Conservation (phyloP, 2,888 invertebrate genomes). For the Meiosimyza platycephala region DNA sequence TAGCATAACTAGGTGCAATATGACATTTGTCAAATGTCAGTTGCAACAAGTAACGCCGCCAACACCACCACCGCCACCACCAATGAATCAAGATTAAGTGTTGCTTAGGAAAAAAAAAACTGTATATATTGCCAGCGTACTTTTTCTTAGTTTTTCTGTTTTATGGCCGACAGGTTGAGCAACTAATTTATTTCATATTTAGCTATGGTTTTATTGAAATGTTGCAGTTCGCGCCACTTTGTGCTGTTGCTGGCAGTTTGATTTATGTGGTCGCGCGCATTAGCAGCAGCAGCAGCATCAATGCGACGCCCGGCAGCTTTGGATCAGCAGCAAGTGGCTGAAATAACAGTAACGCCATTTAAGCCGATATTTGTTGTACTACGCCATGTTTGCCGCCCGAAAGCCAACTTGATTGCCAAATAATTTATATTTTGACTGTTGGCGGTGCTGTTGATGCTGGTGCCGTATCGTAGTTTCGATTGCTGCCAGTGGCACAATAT, state of each 20-base stretch:
- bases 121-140: background rate
- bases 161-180: constrained; percentile 3
- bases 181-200: constrained; percentile 26
- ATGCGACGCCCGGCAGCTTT: background rate
- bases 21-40: constrained; percentile 59
- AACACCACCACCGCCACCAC: background rate
- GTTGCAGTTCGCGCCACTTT: constrained; percentile 20
- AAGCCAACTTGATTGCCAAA: constrained; percentile 16
- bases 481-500: background rate
- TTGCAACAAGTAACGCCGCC: constrained; percentile 29
- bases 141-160: background rate
- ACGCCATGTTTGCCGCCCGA: background rate
- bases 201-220: constrained; percentile 25
- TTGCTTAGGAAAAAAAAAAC: too few relatives aligned
- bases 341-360: constrained; percentile 20
- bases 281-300: constrained; percentile 10
- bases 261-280: constrained; percentile 32
- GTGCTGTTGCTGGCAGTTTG: constrained; percentile 38
- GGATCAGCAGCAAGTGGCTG: constrained; percentile 1
- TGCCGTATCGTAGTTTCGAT: background rate
- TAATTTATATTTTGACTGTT: constrained; percentile 24
- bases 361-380: constrained; percentile 15
- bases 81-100: constrained; percentile 2
- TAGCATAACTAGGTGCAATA: constrained; percentile 37
- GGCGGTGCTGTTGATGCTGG: background rate